These are phyloP conservation scores for Quadriops clusia DNA, from an alignment of 2,888 invertebrate species.

Conservation along the genomic window DNA sequence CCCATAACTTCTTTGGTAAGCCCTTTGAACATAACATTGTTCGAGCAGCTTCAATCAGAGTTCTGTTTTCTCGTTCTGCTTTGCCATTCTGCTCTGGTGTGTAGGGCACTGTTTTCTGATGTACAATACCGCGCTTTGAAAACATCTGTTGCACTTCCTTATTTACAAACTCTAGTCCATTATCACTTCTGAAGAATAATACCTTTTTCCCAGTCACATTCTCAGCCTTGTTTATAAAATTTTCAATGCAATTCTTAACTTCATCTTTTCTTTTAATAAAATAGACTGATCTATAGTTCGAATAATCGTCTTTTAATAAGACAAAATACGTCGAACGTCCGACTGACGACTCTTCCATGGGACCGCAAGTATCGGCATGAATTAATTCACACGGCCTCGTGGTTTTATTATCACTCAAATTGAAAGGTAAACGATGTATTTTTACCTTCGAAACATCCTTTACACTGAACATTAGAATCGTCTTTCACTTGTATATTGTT, in stretches of 20 bases:
- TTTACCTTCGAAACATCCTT: slow-evolving; percentile 7
- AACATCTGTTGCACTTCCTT: slow-evolving; percentile 17
- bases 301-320: slow-evolving; percentile 19
- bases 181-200: slow-evolving; percentile 20
- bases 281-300: slow-evolving; percentile 13
- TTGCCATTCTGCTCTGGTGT: slow-evolving; percentile 30
- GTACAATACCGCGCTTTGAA: slow-evolving; percentile 18
- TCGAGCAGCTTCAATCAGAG: slow-evolving; percentile 25
- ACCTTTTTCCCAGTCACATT: slow-evolving; percentile 21
- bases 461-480: slow-evolving; percentile 5
- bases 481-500: slow-evolving; percentile 1
- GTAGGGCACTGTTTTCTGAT: slow-evolving; percentile 23
- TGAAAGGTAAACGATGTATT: slow-evolving; percentile 5
- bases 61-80: slow-evolving; percentile 27
- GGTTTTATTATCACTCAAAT: not conserved
- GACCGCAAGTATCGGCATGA: slow-evolving; percentile 10
- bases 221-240: slow-evolving; percentile 18
- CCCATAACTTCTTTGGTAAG: slow-evolving; percentile 22
- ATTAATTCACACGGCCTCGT: slow-evolving; percentile 3
- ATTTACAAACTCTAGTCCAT: slow-evolving; percentile 24
- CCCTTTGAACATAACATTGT: slow-evolving; percentile 19
- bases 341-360: slow-evolving; percentile 8
- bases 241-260: slow-evolving; percentile 13
- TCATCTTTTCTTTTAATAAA: slow-evolving; percentile 19
- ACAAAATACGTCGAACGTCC: slow-evolving; percentile 9